Evolutionary conservation across 2,888 invertebrate species (phyloP).

Genomic region (Pristionchus mayeri): DNA sequence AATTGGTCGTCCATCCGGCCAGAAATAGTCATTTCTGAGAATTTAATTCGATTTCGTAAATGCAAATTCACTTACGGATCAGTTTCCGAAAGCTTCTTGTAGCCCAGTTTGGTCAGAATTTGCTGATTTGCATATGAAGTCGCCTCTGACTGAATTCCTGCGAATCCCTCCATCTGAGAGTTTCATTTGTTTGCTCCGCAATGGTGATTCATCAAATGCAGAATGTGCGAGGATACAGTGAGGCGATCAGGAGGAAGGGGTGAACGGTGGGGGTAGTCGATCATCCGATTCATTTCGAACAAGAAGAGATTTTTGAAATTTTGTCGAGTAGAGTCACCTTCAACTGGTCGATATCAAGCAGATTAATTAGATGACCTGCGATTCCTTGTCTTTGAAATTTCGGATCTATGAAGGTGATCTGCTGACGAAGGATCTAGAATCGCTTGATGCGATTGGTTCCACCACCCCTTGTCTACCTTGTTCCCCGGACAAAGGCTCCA

Average conservation of each 20-base stretch:
- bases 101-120: not conserved
- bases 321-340: not conserved
- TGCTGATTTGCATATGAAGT: conserved; percentile 9
- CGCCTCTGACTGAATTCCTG: not conserved
- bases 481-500: too few species aligned
- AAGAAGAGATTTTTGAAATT: too few species aligned
- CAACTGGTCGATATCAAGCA: not conserved
- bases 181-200: not conserved
- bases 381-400: not conserved
- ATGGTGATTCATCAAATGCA: too few species aligned
- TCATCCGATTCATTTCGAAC: too few species aligned
- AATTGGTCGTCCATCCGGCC: not conserved
- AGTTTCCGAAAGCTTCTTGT: not conserved
- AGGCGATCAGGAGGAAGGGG: too few species aligned
- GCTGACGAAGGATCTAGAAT: not conserved
- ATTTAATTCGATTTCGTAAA: not conserved
- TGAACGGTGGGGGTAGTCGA: too few species aligned
- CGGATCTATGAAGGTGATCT: not conserved
- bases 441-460: too few species aligned
- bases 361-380: not conserved
- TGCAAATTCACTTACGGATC: not conserved
- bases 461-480: not conserved
- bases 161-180: not conserved
- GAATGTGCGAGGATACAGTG: too few species aligned
- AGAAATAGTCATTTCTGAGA: not conserved